Conservation (phyloP, 2,797 vertebrate genomes). For the Propithecus deckenii region DNA sequence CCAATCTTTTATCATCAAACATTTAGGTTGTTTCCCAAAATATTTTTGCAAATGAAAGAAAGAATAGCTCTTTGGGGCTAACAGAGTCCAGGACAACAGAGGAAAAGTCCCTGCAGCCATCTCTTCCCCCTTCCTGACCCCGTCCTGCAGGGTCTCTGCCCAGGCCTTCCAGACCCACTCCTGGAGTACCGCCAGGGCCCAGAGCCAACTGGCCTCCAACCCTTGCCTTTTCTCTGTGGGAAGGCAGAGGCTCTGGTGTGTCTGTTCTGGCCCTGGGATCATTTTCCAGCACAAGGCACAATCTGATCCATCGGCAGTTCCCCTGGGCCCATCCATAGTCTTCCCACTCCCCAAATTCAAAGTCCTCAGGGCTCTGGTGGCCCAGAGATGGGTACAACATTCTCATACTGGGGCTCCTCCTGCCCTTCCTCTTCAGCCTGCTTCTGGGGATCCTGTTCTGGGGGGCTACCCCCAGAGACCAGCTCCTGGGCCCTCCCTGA, state of each 20-base stretch:
- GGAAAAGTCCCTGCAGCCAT: background rate
- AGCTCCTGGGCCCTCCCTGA: background rate
- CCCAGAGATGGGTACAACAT: constrained; percentile 56
- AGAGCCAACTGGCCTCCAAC: constrained; percentile 3
- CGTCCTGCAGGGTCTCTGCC: background rate
- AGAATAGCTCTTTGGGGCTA: background rate
- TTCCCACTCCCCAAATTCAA: background rate
- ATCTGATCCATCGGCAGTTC: background rate
- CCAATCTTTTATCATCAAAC: constrained; percentile 21
- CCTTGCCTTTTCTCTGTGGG: background rate
- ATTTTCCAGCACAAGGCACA: background rate
- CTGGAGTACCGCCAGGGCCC: background rate
- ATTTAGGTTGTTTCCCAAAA: constrained; percentile 55
- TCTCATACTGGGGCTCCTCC: constrained; percentile 82
- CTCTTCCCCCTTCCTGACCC: background rate
- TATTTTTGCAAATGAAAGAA: constrained; percentile 51
- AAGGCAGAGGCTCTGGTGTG: background rate
- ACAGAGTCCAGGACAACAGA: background rate
- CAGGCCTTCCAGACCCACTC: background rate
- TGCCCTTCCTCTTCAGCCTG: constrained; percentile 77
- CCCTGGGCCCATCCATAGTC: background rate
- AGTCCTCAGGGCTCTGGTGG: constrained; percentile 10
- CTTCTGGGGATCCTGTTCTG: constrained; percentile 72
- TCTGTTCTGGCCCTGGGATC: background rate
- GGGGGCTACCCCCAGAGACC: accelerated